Percentiles rank a stretch among this genome's conserved stretches.
phyloP scores from a whole-genome alignment of 2,797 vertebrate genomes.

The Poeciliopsis paucimaculata region DNA sequence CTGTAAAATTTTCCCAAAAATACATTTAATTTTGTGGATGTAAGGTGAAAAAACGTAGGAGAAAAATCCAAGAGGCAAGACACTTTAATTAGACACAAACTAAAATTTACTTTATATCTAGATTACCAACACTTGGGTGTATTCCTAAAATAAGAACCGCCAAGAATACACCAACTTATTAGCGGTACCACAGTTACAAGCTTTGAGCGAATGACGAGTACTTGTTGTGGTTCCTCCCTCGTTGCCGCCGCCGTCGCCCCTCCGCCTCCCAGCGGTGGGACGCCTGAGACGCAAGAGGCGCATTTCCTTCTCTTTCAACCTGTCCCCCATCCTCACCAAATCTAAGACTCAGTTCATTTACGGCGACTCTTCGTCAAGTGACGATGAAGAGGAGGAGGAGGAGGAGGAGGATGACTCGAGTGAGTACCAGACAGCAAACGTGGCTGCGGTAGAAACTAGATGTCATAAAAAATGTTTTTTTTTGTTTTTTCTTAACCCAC shows the following conservation, averaged over 20 bases:
- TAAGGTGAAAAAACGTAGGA: background rate
- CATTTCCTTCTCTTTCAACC: conserved; percentile 92
- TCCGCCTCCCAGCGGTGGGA: conserved; percentile 75
- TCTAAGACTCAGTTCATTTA: conserved; percentile 88
- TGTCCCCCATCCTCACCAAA: conserved; percentile 91
- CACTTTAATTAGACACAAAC: background rate
- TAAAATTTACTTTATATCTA: background rate
- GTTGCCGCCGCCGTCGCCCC: conserved; percentile 21
- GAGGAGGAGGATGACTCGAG: conserved; percentile 80
- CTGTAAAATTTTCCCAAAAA: background rate
- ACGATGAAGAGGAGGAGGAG: conserved; percentile 76
- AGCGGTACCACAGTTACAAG: background rate
- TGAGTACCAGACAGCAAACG: conserved; percentile 79
- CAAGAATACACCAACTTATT: background rate
- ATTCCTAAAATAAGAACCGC: background rate
- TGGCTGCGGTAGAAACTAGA: conserved; percentile 51
- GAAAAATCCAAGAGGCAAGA: background rate
- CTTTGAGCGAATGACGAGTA: conserved; percentile 37
- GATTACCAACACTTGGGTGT: background rate
- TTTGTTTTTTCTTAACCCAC: background rate
- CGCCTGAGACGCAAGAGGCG: conserved; percentile 83
- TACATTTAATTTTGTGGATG: background rate
- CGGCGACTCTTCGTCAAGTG: conserved; percentile 91
- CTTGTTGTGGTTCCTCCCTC: conserved; percentile 70
- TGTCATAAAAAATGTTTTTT: background rate